Evolutionary conservation across 2,888 invertebrate species (phyloP), one percentile per base, ranked within the genome.

Genomic region (Hypselothyrea guttata): DNA sequence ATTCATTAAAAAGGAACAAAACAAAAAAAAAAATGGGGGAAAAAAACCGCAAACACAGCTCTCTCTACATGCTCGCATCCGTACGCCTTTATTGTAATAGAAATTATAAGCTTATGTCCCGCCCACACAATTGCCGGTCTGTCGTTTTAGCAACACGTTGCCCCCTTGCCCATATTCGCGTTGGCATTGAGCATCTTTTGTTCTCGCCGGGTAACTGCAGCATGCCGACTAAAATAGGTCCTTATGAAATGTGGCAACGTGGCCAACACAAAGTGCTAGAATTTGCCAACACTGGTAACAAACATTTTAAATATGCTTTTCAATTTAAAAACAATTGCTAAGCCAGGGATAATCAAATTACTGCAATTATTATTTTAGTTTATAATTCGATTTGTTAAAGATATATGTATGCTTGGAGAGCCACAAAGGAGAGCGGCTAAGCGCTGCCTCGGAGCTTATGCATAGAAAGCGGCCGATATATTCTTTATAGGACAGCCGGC

Each of bases 71-170:
- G 58, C 13, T 56, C 34, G 46, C 72, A 44, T 57, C 60, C 59
- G 57, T 56, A 62, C 45, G 71, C 58, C 61, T 67, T 66, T 66
- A 84, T 77, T 84, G 68, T 74, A 82, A 84, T 82, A 79, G 85
- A 84, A 84, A 79, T 82, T 74, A 84, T 82, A 75, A 71, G 76
- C 78, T 74, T 65, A 48, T 40, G 58, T 31, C 18, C 22, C 46
- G 34, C 16, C 44, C 44, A 49, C 47, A 68, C 57, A 59, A 31
- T 54, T 35, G 63, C 53, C 44, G 15, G 55, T 34, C 62, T 61
- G 78, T 64, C 71, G 66, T 64, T 77, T 71, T 84, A 84, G 83
- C 83, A 84, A 82, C 85, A 76, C 70, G 73, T 84, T 65, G 70
- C 64, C 81, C 73, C 57, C 70, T 75, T 64, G 9, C 27, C 48